A percentile compares a stretch with the other conserved stretches of the same genome.
Conservation (phyloP, 2,888 invertebrate genomes). For the Troides aeacus region DNA sequence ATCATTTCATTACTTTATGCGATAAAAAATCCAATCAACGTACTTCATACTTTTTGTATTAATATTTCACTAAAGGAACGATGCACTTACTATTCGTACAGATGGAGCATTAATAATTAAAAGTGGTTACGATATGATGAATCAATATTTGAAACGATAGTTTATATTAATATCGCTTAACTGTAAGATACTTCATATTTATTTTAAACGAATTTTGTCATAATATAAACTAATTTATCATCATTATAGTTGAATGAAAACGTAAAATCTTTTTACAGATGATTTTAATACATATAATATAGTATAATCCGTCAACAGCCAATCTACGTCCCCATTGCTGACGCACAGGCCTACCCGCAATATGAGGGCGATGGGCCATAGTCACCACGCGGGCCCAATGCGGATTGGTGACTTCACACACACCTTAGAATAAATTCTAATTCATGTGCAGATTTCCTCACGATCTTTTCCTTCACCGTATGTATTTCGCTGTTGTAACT, state of each 20-base stretch:
- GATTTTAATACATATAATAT: background rate
- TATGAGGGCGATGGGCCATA: too few relatives aligned
- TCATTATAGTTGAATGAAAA: too few relatives aligned
- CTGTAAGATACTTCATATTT: background rate
- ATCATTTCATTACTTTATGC: too few relatives aligned
- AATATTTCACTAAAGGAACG: background rate
- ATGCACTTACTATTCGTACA: background rate
- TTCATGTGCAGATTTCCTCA: too few relatives aligned
- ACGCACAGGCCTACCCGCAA: too few relatives aligned
- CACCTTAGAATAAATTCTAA: too few relatives aligned
- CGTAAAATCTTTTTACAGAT: background rate
- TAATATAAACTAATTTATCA: background rate
- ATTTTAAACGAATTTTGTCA: background rate
- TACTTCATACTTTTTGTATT: background rate
- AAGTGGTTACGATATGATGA: background rate
- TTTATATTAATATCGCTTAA: too few relatives aligned
- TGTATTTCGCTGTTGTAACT: too few relatives aligned
- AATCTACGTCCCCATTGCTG: too few relatives aligned
- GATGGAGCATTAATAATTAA: conserved; percentile 11
- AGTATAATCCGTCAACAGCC: background rate
- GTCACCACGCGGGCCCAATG: too few relatives aligned
- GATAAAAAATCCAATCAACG: background rate
- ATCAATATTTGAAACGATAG: background rate
- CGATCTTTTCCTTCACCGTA: too few relatives aligned
- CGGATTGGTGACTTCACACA: too few relatives aligned